These are phyloP conservation scores for Poecilia picta DNA, from an alignment of 2,797 vertebrate species.

Conservation along the genomic window DNA sequence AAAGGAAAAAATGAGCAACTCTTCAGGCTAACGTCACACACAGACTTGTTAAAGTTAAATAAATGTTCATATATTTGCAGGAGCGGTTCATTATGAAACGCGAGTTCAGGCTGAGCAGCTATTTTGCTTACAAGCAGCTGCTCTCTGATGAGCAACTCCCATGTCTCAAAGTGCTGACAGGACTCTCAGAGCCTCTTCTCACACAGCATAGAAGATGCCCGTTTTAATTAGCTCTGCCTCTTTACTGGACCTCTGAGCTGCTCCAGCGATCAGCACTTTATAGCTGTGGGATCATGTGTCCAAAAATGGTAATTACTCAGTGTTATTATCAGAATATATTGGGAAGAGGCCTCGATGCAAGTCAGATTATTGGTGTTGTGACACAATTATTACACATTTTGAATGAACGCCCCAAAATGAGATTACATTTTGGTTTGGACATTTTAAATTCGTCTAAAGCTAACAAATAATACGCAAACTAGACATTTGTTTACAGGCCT, in stretches of 20 bases:
- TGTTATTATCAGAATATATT: conserved; percentile 27
- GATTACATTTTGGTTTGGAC: neutral
- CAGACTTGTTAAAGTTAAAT: neutral
- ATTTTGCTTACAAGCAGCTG: conserved; percentile 42
- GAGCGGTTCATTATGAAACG: conserved; percentile 6
- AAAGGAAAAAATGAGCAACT: conserved; percentile 8
- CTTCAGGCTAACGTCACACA: neutral
- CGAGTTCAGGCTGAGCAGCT: conserved; percentile 17
- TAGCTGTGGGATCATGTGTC: conserved; percentile 7
- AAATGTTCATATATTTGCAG: neutral
- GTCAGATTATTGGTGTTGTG: neutral
- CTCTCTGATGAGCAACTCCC: conserved; percentile 46
- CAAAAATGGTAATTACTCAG: conserved; percentile 21
- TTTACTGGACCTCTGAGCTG: conserved; percentile 44
- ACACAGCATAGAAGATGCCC: conserved; percentile 58
- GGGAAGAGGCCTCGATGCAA: conserved; percentile 16
- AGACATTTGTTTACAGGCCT: neutral
- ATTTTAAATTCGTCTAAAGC: neutral
- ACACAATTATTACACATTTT: too few relatives aligned
- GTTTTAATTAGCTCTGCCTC: conserved; percentile 72
- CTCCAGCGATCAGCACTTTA: conserved; percentile 40
- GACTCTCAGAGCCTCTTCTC: conserved; percentile 53
- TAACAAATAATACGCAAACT: neutral
- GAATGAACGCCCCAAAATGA: neutral
- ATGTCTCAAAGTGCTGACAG: conserved; percentile 35